Percentiles rank a stretch among this genome's conserved stretches.
These are phyloP conservation scores for Cacatua alba DNA, from an alignment of 2,113 vertebrate species.

Conservation along the genomic window DNA sequence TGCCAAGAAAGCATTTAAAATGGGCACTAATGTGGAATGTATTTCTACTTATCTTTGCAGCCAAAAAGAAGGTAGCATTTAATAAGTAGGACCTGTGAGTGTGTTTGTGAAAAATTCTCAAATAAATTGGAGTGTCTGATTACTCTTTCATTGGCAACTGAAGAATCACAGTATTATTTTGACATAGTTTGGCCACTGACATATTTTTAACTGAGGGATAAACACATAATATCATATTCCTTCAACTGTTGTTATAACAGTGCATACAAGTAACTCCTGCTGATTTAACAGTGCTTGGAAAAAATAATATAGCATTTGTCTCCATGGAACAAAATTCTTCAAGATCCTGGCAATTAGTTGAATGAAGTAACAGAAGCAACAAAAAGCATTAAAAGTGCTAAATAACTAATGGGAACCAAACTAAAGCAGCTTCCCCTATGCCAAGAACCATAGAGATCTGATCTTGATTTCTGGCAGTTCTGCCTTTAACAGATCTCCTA, in stretches of 20 bases:
- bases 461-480: conserved; percentile 1
- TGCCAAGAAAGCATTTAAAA: not conserved
- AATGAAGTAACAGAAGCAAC: conserved; percentile 47
- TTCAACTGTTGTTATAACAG: not conserved
- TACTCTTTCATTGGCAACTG: not conserved
- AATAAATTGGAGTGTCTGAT: not conserved
- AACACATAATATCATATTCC: not conserved
- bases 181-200: not conserved
- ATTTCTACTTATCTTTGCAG: not conserved
- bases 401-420: conserved; percentile 33
- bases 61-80: not conserved
- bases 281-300: conserved; percentile 45
- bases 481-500: not conserved
- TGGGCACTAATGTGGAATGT: not conserved
- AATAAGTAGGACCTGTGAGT: not conserved
- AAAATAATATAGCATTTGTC: conserved; percentile 14
- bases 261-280: conserved; percentile 6
- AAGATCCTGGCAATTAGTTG: conserved; percentile 31
- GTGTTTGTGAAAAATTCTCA: not conserved
- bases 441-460: not conserved
- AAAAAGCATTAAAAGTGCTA: conserved; percentile 19
- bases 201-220: not conserved
- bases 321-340: conserved; percentile 8
- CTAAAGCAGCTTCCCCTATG: not conserved
- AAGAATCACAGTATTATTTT: not conserved